Base-by-base conservation (phyloP, 2,888 invertebrate genomes). In the Microdon myrmicae region DNA sequence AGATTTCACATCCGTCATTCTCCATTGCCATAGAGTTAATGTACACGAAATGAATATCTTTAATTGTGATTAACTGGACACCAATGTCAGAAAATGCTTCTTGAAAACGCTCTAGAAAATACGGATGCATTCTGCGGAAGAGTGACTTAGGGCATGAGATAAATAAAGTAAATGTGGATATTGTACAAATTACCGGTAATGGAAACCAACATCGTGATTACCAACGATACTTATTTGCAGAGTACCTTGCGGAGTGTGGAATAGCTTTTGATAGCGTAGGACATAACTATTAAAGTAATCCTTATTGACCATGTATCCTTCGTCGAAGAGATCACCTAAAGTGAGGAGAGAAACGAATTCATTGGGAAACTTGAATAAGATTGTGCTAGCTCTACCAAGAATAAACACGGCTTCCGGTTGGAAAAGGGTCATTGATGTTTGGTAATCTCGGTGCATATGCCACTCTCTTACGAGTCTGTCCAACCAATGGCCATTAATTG, bases 171-270 rank as follows among this genome's bases (percentile, higher is more conserved):
- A 29, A 12, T 7, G 17, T 20, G 5, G 7, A n/a, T 9, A 4
- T 14, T 25, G 20, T 16, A 20, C 9, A 22, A 14, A 82, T 78
- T 81, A 92, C 93, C 87, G 87, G 79, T 97, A 95, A 82, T 99
- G 98, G 79, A 96, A 98, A 54, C 98, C 98, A 72, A 98, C 89
- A 76, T 99, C 99, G 82, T 99, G 98, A 82, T 99, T 99, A 7
- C 99, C 98, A 34, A 90, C 92, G 10, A 92, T 86, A 35, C 90
- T 86, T 76, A 90, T 88, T 67, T 92, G 79, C 47, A 85, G 81
- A 1, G 87, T 88, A 4, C 81, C 81, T 23, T 84, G 79, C 3
- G 93, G 89, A 3, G 89, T 85, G 58, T 83, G 77, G 78, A 99
- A 99, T 67, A 97, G 78, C 39, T 82, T 83, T 54, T 90, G 81